Conservation (phyloP, 2,888 invertebrate species). For the Sacculina carcini region DNA sequence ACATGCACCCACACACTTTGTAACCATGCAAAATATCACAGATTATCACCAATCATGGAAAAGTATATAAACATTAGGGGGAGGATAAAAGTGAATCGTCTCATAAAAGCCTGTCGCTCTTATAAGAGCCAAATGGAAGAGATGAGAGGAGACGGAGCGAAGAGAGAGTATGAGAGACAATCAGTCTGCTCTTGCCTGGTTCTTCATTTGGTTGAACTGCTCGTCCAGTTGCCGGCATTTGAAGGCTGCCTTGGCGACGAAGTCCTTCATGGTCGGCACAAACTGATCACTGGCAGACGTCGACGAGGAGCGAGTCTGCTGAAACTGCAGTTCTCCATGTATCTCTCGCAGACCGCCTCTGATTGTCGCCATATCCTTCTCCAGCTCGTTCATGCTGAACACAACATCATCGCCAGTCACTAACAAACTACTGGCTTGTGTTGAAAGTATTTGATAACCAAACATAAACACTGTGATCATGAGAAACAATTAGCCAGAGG, state of each 20-base stretch:
- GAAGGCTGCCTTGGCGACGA: constrained; percentile 72
- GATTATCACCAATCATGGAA: too few species aligned
- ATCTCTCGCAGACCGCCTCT: constrained; percentile 62
- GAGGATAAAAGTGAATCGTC: too few species aligned
- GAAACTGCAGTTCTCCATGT: constrained; percentile 67
- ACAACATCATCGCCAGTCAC: constrained; percentile 7
- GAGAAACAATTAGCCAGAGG: too few species aligned
- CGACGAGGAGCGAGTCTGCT: constrained; percentile 35
- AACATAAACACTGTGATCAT: too few species aligned
- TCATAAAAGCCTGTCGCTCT: too few species aligned
- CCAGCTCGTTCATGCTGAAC: constrained; percentile 52
- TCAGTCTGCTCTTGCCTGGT: constrained; percentile 24
- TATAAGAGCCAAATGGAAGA: constrained; percentile 1
- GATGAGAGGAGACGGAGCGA: background rate
- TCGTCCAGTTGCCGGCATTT: constrained; percentile 77
- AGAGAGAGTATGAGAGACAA: background rate
- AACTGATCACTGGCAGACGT: constrained; percentile 55
- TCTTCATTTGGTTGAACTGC: constrained; percentile 81
- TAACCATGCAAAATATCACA: too few species aligned
- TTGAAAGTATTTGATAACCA: too few species aligned
- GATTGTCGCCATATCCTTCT: constrained; percentile 60
- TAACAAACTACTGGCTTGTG: too few species aligned
- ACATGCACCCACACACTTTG: too few species aligned
- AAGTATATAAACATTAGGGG: too few species aligned
- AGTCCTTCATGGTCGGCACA: constrained; percentile 77